Percentiles rank a stretch among this genome's conserved stretches.
These are phyloP conservation scores for Poecilia velifera DNA, from an alignment of 2,797 vertebrate species.

Conservation along the genomic window DNA sequence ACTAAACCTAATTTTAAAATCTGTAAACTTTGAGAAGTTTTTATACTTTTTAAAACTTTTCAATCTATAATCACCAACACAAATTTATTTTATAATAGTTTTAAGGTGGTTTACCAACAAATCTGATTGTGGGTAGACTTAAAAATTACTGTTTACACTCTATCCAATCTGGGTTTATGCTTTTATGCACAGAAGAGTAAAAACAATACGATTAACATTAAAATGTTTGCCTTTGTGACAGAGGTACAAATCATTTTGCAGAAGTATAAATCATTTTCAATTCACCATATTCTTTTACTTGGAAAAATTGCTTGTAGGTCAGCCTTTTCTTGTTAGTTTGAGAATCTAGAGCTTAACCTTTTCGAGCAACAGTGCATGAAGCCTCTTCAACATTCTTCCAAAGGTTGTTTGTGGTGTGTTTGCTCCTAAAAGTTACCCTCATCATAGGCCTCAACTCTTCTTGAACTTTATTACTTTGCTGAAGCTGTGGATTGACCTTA, in stretches of 20 bases:
- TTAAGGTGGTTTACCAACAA: not conserved
- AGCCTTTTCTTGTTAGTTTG: not conserved
- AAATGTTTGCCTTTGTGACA: not conserved
- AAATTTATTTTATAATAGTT: not conserved
- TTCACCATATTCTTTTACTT: not conserved
- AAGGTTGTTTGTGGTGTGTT: slow-evolving; percentile 3
- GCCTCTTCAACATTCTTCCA: not conserved
- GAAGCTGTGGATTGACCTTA: slow-evolving; percentile 20
- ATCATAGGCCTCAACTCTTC: not conserved
- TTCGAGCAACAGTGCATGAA: not conserved
- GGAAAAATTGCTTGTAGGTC: not conserved
- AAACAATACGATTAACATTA: not conserved
- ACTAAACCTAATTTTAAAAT: not conserved
- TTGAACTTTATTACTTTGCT: slow-evolving; percentile 11
- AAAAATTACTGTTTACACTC: not conserved
- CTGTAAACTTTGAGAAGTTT: not conserved
- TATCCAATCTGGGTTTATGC: not conserved
- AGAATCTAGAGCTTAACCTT: not conserved
- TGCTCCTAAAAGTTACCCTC: slow-evolving; percentile 4
- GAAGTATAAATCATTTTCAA: not conserved
- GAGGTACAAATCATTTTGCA: not conserved
- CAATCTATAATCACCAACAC: not conserved
- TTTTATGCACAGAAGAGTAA: not conserved
- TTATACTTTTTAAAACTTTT: not conserved
- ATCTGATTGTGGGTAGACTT: not conserved